A percentile compares a stretch with the other conserved stretches of the same genome.
phyloP scores from a whole-genome alignment of 2,888 invertebrate genomes.

The Eremobia ochroleuca region DNA sequence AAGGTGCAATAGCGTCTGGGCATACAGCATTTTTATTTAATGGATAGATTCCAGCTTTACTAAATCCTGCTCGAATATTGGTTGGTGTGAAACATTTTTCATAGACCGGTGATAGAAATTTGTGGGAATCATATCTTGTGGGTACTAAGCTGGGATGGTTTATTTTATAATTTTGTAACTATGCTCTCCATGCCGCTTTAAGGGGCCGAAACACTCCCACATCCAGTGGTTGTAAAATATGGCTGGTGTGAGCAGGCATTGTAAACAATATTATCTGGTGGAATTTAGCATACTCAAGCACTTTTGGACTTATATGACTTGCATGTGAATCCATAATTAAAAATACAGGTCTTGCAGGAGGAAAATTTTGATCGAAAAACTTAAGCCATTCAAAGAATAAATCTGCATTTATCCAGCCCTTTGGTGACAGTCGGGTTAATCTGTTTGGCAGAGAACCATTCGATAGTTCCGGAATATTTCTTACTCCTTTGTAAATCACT shows the following conservation, averaged over 20 bases:
- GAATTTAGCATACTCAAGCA: conserved; percentile 45
- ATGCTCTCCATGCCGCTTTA: conserved; percentile 47
- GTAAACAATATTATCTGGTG: conserved; percentile 60
- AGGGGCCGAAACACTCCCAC: conserved; percentile 51
- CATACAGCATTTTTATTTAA: conserved; percentile 43
- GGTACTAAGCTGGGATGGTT: conserved; percentile 42
- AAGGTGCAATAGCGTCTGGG: conserved; percentile 36
- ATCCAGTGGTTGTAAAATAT: conserved; percentile 56
- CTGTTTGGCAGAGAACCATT: conserved; percentile 64
- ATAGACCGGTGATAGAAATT: conserved; percentile 50
- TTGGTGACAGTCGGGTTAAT: conserved; percentile 59
- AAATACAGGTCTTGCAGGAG: conserved; percentile 56
- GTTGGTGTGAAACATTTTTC: conserved; percentile 50
- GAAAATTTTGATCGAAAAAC: conserved; percentile 57
- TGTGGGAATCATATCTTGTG: conserved; percentile 52
- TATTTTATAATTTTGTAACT: conserved; percentile 40
- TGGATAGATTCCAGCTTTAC: conserved; percentile 38
- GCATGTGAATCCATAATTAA: conserved; percentile 63
- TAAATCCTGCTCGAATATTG: conserved; percentile 34
- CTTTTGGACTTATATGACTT: conserved; percentile 55
- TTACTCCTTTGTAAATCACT: conserved; percentile 60
- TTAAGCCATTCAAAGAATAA: conserved; percentile 62
- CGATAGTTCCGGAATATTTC: conserved; percentile 40
- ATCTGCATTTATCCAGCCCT: conserved; percentile 65
- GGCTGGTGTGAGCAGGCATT: conserved; percentile 60